Conservation (phyloP, 2,888 invertebrate genomes). For the Dermolepida albohirtum region DNA sequence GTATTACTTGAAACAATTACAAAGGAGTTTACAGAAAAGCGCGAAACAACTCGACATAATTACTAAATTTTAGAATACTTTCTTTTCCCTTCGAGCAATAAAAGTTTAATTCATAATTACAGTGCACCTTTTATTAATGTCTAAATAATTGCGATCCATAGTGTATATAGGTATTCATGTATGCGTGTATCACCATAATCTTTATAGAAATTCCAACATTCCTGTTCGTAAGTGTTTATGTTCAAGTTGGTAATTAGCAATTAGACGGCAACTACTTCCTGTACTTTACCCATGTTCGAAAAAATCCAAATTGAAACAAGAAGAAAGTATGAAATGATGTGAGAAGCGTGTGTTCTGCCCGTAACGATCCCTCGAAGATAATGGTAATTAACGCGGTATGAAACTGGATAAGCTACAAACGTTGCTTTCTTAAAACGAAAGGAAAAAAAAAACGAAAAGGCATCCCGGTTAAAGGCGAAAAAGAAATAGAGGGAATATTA, state of each 20-base stretch:
- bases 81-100: too few relatives aligned
- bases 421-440: slow-evolving; percentile 1
- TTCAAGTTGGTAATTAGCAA: not conserved
- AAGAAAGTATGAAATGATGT: slow-evolving; percentile 17
- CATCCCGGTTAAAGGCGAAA: slow-evolving; percentile 23
- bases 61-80: too few relatives aligned
- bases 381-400: slow-evolving; percentile 4
- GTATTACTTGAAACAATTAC: too few relatives aligned
- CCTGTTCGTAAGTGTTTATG: too few relatives aligned
- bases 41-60: too few relatives aligned
- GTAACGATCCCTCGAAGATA: slow-evolving; percentile 3
- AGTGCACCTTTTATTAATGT: too few relatives aligned
- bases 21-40: too few relatives aligned
- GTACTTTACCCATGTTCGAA: slow-evolving; percentile 22
- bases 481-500: slow-evolving; percentile 33
- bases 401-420: slow-evolving; percentile 8
- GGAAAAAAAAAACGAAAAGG: slow-evolving; percentile 4
- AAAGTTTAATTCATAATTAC: too few relatives aligned
- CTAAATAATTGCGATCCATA: too few relatives aligned
- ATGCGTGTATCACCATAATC: too few relatives aligned
- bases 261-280: slow-evolving; percentile 14
- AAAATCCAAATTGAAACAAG: slow-evolving; percentile 15
- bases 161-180: too few relatives aligned
- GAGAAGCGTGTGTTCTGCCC: not conserved
- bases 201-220: too few relatives aligned